Evolutionary conservation across 1,140 invertebrate species (phyloP).

Genomic region (Drosophila auraria): DNA sequence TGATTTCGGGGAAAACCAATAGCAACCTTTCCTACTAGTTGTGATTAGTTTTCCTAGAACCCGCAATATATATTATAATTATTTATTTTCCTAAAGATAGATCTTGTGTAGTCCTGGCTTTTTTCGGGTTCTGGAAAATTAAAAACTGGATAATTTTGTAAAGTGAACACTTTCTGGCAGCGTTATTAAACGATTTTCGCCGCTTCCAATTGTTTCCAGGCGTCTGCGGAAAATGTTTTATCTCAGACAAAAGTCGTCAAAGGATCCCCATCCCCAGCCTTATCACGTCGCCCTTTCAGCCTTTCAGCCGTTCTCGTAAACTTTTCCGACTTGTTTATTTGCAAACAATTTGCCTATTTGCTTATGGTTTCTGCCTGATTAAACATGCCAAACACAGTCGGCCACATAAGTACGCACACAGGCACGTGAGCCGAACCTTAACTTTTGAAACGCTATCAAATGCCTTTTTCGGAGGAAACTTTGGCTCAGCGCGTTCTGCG

Average conservation of each 20-base stretch:
- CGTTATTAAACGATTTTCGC: slow-evolving; percentile 15
- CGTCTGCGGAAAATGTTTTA: slow-evolving; percentile 20
- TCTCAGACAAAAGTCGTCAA: slow-evolving; percentile 28
- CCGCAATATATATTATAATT: not conserved
- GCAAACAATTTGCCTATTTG: slow-evolving; percentile 65
- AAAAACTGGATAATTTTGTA: too few species aligned
- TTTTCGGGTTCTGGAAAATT: too few species aligned
- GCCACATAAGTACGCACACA: slow-evolving; percentile 16
- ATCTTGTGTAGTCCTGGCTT: too few species aligned
- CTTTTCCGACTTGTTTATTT: slow-evolving; percentile 48
- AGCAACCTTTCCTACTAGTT: not conserved
- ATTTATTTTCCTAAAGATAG: too few species aligned
- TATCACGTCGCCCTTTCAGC: slow-evolving; percentile 17
- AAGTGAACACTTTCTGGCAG: not conserved
- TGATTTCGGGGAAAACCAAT: not conserved
- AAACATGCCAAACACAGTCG: slow-evolving; percentile 64
- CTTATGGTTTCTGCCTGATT: slow-evolving; percentile 64
- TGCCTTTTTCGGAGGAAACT: slow-evolving; percentile 36
- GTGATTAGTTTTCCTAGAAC: not conserved
- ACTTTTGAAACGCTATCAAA: slow-evolving; percentile 62
- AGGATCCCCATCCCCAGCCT: slow-evolving; percentile 10
- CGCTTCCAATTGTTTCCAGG: not conserved
- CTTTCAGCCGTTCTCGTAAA: slow-evolving; percentile 28
- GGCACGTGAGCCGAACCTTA: slow-evolving; percentile 27
- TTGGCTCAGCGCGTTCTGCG: slow-evolving; percentile 6